Conservation (phyloP, 2,888 invertebrate species). For the Hypomecis atomaria region DNA sequence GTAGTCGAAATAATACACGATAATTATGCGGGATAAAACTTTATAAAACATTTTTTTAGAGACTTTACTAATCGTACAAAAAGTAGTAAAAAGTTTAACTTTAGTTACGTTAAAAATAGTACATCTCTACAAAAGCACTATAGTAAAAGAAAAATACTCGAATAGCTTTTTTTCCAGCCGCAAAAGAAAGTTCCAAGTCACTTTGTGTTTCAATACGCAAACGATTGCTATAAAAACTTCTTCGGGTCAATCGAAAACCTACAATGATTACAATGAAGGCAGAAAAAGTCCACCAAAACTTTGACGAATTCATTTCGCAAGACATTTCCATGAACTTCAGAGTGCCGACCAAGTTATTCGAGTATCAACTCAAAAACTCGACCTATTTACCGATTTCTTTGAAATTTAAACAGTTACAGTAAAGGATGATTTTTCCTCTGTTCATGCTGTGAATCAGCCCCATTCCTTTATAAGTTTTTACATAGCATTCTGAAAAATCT, state of each 20-base stretch:
- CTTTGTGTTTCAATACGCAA: background rate
- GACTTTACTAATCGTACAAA: no score
- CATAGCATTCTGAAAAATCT: background rate
- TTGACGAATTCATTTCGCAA: constrained; percentile 27
- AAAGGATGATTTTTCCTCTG: no score
- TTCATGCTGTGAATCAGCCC: background rate
- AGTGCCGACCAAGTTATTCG: no score
- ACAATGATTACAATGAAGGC: constrained; percentile 17
- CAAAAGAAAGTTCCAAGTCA: constrained; percentile 19
- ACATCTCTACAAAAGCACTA: constrained; percentile 14
- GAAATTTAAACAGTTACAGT: no score
- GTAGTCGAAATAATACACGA: no score
- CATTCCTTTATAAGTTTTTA: background rate
- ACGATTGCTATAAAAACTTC: background rate
- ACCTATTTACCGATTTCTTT: no score
- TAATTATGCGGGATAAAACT: no score
- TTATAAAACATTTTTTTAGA: no score
- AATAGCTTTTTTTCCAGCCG: constrained; percentile 12
- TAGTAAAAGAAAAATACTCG: background rate
- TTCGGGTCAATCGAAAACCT: constrained; percentile 14
- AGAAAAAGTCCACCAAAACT: constrained; percentile 12
- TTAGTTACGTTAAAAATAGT: background rate
- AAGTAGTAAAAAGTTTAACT: background rate
- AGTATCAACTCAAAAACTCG: no score
- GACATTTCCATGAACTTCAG: background rate